These are phyloP conservation scores for Ciona savignyi DNA, from an alignment of 23 tunicate genomes.

Conservation along the genomic window DNA sequence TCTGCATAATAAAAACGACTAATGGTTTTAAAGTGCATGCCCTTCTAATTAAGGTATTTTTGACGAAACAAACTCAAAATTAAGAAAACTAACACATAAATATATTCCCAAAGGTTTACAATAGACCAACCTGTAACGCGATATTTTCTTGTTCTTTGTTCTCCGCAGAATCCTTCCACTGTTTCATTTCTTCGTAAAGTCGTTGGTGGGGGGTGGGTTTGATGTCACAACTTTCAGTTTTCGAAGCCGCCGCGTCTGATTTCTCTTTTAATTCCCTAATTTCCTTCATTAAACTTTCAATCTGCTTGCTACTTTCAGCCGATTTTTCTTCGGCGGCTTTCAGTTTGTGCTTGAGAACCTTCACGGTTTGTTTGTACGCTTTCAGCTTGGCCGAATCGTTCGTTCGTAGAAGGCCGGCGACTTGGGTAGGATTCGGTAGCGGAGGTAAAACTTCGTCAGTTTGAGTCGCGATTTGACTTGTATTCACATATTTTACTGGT, in stretches of 20 bases:
- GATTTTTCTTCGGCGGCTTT: conserved; percentile 31
- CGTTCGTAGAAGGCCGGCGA: conserved; percentile 22
- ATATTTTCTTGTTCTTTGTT: not conserved
- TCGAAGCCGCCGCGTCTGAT: not conserved
- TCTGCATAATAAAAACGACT: no score
- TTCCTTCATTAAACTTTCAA: not conserved
- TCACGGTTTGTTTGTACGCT: conserved; percentile 80
- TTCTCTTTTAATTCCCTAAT: not conserved
- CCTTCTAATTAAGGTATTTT: no score
- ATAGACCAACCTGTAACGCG: not conserved
- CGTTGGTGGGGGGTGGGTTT: not conserved
- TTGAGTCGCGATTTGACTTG: not conserved
- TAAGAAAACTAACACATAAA: not conserved
- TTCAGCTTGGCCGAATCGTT: conserved; percentile 44
- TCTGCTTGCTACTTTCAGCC: not conserved
- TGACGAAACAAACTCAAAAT: no score
- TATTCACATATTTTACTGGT: no score
- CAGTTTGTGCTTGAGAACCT: conserved; percentile 37
- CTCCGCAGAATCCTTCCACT: conserved; percentile 13
- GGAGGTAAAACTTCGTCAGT: conserved; percentile 22
- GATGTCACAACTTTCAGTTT: not conserved
- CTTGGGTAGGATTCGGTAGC: conserved; percentile 30
- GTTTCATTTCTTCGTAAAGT: conserved; percentile 6
- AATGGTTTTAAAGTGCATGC: no score
- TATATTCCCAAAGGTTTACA: not conserved